A percentile compares a stretch with the other conserved stretches of the same genome.
Evolutionary conservation across 2,888 invertebrate genomes (phyloP).

Genomic region (Endotricha flammealis): DNA sequence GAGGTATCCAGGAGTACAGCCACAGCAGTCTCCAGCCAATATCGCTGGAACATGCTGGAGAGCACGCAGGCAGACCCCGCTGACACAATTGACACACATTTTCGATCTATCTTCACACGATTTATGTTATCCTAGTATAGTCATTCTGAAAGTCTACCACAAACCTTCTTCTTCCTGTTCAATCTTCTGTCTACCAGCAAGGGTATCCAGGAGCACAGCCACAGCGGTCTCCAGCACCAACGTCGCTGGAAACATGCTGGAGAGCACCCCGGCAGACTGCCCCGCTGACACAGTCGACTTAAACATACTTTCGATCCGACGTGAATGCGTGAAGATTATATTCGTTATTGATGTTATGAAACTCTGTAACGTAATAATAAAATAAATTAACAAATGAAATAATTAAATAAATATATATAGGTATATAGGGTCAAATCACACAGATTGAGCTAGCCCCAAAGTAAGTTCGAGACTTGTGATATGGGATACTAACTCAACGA

Average conservation of each 20-base stretch:
- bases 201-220: constrained; percentile 31
- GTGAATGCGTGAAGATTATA: constrained; percentile 43
- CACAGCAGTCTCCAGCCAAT: constrained; percentile 42
- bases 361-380: constrained; percentile 33
- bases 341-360: constrained; percentile 38
- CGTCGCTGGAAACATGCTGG: constrained; percentile 49
- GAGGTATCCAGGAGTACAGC: constrained; percentile 35
- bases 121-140: background rate
- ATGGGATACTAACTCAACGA: no score
- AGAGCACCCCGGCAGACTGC: constrained; percentile 43
- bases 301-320: constrained; percentile 51
- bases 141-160: background rate
- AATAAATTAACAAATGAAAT: no score
- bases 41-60: constrained; percentile 48
- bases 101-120: no score
- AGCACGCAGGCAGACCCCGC: constrained; percentile 46
- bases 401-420: no score
- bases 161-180: constrained; percentile 30
- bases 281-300: constrained; percentile 33
- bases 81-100: constrained; percentile 35
- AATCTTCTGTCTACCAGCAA: constrained; percentile 25
- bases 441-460: no score
- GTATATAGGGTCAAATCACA: no score
- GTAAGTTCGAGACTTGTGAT: no score
- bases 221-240: constrained; percentile 45